These are phyloP conservation scores for Tachysurus vachellii DNA, from an alignment of 2,113 vertebrate genomes.

Conservation along the genomic window DNA sequence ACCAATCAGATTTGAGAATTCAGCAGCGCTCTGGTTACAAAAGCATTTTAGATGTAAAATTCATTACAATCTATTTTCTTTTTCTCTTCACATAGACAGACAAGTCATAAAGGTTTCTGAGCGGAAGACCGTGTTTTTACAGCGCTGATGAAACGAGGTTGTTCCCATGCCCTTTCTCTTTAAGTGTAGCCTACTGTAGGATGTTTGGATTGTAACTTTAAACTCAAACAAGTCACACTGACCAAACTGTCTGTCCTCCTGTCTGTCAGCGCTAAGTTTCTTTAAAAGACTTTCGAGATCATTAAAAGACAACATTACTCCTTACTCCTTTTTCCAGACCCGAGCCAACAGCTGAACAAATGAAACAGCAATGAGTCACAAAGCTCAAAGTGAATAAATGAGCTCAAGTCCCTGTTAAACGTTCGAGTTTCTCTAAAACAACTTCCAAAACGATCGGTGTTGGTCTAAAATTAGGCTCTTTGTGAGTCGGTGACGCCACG, in stretches of 20 bases:
- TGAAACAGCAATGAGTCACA: background rate
- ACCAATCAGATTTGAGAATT: background rate
- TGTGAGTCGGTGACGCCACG: constrained; percentile 1
- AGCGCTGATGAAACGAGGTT: constrained; percentile 57
- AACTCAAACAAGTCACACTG: constrained; percentile 61
- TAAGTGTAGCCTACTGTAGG: constrained; percentile 45
- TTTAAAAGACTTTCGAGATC: constrained; percentile 16
- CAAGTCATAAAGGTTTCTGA: background rate
- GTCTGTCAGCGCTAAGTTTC: constrained; percentile 34
- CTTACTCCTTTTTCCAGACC: constrained; percentile 17
- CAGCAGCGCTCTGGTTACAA: background rate
- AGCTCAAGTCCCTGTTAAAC: constrained; percentile 4
- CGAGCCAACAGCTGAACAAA: constrained; percentile 53
- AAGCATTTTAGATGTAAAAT: background rate
- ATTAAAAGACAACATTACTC: background rate
- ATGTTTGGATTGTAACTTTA: constrained; percentile 68
- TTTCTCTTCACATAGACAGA: background rate
- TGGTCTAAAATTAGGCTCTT: background rate
- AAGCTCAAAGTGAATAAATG: background rate
- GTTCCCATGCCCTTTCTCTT: constrained; percentile 70
- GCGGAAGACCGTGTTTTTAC: constrained; percentile 55
- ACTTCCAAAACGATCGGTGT: background rate
- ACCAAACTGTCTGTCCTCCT: constrained; percentile 58
- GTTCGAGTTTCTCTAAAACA: background rate
- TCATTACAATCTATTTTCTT: background rate